Percentiles rank a stretch among this genome's conserved stretches.
phyloP scores from a whole-genome alignment of 2,113 vertebrate genomes.

The Aramus guarauna region DNA sequence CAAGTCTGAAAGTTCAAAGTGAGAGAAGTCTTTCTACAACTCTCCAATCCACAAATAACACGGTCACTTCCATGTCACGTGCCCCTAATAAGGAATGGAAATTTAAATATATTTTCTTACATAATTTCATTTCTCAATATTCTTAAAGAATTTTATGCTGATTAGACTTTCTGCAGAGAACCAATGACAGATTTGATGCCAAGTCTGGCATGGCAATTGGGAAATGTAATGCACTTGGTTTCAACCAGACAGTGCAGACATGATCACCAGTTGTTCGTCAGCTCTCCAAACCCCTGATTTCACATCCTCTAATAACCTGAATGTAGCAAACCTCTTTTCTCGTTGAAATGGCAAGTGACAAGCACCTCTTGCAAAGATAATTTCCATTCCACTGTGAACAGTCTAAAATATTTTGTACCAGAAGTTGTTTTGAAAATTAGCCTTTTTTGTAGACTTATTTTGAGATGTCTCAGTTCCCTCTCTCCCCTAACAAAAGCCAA shows the following conservation, averaged over 20 bases:
- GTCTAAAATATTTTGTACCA: not conserved
- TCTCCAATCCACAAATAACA: conserved; percentile 11
- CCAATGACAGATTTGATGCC: not conserved
- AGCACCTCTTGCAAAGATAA: not conserved
- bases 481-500: not conserved
- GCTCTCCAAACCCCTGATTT: not conserved
- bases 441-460: not conserved
- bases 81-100: not conserved
- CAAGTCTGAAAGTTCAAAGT: conserved; percentile 30
- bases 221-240: not conserved
- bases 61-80: not conserved
- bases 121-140: not conserved
- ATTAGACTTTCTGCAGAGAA: not conserved
- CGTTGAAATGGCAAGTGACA: not conserved
- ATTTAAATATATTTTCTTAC: not conserved
- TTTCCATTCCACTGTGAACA: not conserved
- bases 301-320: not conserved
- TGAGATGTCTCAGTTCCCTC: not conserved
- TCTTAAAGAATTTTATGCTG: not conserved
- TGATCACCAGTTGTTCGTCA: not conserved
- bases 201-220: not conserved
- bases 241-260: not conserved
- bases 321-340: not conserved
- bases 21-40: conserved; percentile 20
- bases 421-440: not conserved